Percentiles rank a stretch among this genome's conserved stretches.
These are phyloP conservation scores for Tamandua tetradactyla DNA, from an alignment of 2,797 vertebrate species.

Conservation along the genomic window DNA sequence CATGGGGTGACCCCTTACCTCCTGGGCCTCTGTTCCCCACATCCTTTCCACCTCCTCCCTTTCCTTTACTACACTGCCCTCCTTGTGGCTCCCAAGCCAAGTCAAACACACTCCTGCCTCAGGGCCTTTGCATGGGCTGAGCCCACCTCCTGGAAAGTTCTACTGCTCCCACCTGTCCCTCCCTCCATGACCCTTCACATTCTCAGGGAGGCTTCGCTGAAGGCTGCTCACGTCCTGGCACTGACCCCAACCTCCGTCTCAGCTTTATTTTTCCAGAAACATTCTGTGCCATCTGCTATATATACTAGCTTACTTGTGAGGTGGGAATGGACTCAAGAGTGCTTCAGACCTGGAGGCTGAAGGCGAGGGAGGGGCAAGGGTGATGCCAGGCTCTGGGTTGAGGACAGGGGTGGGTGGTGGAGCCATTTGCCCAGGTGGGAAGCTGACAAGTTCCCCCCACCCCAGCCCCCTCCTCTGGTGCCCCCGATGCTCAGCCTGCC, in stretches of 20 bases:
- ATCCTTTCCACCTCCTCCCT: accelerated
- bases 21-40: accelerated
- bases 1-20: accelerated
- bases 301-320: accelerated
- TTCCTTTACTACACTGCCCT: too few species aligned
- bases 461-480: background rate
- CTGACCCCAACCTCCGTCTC: background rate
- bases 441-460: background rate
- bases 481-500: background rate
- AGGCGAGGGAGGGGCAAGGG: background rate
- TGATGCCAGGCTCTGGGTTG: background rate
- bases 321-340: background rate
- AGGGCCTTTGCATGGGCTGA: background rate
- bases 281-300: accelerated
- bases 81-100: background rate
- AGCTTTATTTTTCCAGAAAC: accelerated
- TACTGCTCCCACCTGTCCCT: background rate
- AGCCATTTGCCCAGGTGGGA: background rate
- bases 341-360: background rate
- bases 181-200: background rate
- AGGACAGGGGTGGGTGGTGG: background rate
- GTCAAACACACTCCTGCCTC: background rate
- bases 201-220: background rate
- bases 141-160: background rate
- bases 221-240: background rate